Percentiles rank a stretch among this genome's conserved stretches.
Conservation (phyloP, 2,888 invertebrate species). For the Fragum sueziense region DNA sequence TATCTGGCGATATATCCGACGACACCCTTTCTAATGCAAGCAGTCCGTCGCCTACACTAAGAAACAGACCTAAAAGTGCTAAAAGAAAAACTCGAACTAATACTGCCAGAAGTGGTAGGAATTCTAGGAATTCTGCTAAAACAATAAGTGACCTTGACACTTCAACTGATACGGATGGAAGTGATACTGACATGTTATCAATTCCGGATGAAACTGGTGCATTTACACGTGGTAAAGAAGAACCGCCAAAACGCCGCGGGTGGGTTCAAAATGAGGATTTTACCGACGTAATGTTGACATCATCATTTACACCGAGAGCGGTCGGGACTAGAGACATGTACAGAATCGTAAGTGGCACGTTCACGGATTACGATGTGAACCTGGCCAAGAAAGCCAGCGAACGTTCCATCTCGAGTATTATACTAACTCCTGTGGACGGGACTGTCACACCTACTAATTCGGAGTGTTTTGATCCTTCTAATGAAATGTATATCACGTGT, state of each 20-base stretch:
- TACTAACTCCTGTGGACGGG: constrained; percentile 69
- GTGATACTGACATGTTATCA: constrained; percentile 70
- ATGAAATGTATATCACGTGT: constrained; percentile 61
- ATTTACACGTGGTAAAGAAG: constrained; percentile 37
- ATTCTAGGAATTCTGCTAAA: constrained; percentile 32
- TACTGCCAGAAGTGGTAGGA: constrained; percentile 41
- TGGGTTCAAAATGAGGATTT: constrained; percentile 65
- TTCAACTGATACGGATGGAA: constrained; percentile 63
- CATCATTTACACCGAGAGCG: constrained; percentile 52
- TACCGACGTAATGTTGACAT: constrained; percentile 57
- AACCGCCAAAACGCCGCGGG: constrained; percentile 53
- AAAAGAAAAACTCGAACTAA: constrained; percentile 26
- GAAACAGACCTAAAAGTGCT: constrained; percentile 56
- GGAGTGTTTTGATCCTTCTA: constrained; percentile 61
- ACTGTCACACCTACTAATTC: constrained; percentile 62
- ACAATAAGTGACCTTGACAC: constrained; percentile 62
- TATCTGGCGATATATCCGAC: constrained; percentile 44
- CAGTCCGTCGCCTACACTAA: constrained; percentile 46
- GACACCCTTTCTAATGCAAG: constrained; percentile 55
- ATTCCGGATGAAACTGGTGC: constrained; percentile 72
- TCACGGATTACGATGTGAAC: constrained; percentile 61
- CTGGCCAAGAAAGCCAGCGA: constrained; percentile 75
- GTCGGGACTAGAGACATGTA: constrained; percentile 59
- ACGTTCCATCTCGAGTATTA: constrained; percentile 73
- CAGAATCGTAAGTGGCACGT: constrained; percentile 65